phyloP scores from a whole-genome alignment of 2,888 invertebrate genomes.

The Agrochola macilenta region DNA sequence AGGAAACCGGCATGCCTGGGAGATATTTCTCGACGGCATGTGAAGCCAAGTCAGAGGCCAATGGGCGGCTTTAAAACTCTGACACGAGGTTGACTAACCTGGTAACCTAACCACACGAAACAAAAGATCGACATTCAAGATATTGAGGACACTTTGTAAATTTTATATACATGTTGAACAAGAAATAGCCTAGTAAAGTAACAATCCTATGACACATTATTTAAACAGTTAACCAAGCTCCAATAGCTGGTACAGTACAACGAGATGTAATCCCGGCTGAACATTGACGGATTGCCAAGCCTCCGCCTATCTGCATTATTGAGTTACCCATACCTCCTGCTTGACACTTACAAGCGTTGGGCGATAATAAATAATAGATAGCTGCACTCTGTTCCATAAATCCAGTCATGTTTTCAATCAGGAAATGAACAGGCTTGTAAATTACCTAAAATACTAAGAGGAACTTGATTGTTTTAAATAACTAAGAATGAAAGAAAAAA shows the following conservation, averaged over 20 bases:
- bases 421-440: neutral
- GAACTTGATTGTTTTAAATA: neutral
- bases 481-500: neutral
- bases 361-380: conserved; percentile 55
- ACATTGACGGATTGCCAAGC: conserved; percentile 60
- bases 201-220: conserved; percentile 10
- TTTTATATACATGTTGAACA: neutral
- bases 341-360: conserved; percentile 59
- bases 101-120: too few relatives aligned
- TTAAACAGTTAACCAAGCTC: conserved; percentile 13
- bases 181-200: neutral
- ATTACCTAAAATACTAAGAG: neutral
- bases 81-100: too few relatives aligned
- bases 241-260: conserved; percentile 20
- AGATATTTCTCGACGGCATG: too few relatives aligned
- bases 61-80: too few relatives aligned
- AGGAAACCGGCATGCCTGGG: too few relatives aligned
- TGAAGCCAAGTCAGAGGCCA: too few relatives aligned
- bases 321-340: conserved; percentile 41
- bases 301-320: conserved; percentile 54
- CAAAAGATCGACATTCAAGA: too few relatives aligned
- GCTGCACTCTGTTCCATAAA: conserved; percentile 21
- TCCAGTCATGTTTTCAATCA: neutral
- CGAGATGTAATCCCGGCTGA: conserved; percentile 51
- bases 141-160: neutral